Evolutionary conservation across 2,888 invertebrate species (phyloP).

Genomic region (Oxytorus armatus): DNA sequence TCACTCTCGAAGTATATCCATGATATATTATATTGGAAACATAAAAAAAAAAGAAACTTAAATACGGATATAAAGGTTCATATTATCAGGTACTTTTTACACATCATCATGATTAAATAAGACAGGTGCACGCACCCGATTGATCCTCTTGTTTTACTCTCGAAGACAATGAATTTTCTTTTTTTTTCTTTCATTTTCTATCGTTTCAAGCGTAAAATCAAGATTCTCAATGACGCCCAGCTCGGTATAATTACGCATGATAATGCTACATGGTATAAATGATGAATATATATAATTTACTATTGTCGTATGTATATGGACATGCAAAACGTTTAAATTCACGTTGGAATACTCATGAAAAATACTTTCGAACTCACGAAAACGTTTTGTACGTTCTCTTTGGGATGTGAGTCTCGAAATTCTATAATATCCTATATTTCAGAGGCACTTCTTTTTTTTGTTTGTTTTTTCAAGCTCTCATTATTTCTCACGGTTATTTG

Average conservation of each 20-base stretch:
- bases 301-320: conserved; percentile 37
- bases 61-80: conserved; percentile 65
- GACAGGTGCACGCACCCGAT: conserved; percentile 72
- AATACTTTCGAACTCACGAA: conserved; percentile 58
- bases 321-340: conserved; percentile 36
- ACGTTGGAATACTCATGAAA: conserved; percentile 62
- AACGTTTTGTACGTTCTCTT: conserved; percentile 22
- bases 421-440: conserved; percentile 50
- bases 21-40: conserved; percentile 52
- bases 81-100: conserved; percentile 84
- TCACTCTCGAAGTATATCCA: conserved; percentile 47
- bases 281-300: conserved; percentile 37
- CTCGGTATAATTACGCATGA: conserved; percentile 67
- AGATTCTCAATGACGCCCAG: conserved; percentile 56
- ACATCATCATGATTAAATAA: conserved; percentile 82
- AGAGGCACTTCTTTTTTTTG: too few species aligned
- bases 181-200: conserved; percentile 1
- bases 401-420: conserved; percentile 36
- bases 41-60: conserved; percentile 26
- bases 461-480: conserved; percentile 63
- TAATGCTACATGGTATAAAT: conserved; percentile 65
- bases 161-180: conserved; percentile 27
- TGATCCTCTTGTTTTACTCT: conserved; percentile 49
- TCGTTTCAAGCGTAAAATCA: conserved; percentile 42
- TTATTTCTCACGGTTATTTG: conserved; percentile 29